phyloP scores from a whole-genome alignment of 2,888 invertebrate species.

The Lagria hirta region DNA sequence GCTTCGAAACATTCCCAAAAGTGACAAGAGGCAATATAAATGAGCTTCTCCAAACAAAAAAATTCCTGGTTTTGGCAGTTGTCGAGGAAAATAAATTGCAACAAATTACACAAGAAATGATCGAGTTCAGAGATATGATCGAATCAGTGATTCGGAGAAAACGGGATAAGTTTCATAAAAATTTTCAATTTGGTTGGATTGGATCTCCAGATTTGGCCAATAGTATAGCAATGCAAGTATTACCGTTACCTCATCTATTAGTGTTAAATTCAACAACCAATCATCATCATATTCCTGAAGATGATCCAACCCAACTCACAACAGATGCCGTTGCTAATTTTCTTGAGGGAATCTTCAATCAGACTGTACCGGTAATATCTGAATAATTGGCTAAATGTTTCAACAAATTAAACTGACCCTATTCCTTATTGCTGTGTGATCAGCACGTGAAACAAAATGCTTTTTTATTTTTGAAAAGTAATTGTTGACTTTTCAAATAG shows the following conservation, averaged over 20 bases:
- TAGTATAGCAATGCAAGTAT: conserved; percentile 86
- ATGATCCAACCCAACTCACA: conserved; percentile 43
- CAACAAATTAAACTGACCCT: not conserved
- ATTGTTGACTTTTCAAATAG: too few relatives aligned
- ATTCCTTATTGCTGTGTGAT: conserved; percentile 1
- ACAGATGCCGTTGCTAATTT: conserved; percentile 71
- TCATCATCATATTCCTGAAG: conserved; percentile 87
- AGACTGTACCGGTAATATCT: conserved; percentile 72
- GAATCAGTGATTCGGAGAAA: conserved; percentile 69
- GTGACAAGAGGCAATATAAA: conserved; percentile 81
- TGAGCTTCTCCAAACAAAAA: conserved; percentile 80
- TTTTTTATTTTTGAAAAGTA: not conserved
- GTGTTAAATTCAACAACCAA: conserved; percentile 91
- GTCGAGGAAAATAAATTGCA: conserved; percentile 85
- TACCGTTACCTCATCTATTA: conserved; percentile 81
- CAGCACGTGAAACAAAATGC: conserved; percentile 1
- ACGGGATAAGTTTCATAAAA: conserved; percentile 75
- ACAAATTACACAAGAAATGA: conserved; percentile 77
- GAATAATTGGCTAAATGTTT: too few relatives aligned
- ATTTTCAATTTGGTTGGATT: conserved; percentile 94
- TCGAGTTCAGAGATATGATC: conserved; percentile 77
- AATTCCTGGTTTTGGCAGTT: conserved; percentile 84
- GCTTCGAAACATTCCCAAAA: conserved; percentile 87
- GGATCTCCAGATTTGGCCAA: conserved; percentile 88
- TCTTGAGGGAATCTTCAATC: conserved; percentile 74